A percentile compares a stretch with the other conserved stretches of the same genome.
These are phyloP conservation scores for Parnassius glacialis DNA, from an alignment of 2,888 invertebrate genomes.

Conservation along the genomic window DNA sequence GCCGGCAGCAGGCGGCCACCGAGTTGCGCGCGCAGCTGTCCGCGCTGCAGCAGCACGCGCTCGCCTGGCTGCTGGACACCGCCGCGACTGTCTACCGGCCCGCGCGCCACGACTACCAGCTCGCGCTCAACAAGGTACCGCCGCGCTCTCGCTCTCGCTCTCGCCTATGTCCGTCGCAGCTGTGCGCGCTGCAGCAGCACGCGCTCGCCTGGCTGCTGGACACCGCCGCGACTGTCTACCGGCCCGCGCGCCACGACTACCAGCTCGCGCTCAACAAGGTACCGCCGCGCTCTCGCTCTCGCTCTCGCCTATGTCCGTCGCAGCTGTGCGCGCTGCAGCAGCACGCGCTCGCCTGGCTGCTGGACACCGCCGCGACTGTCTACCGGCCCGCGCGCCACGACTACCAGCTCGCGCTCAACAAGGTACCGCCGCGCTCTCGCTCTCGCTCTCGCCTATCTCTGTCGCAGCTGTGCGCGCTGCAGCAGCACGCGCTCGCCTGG, in stretches of 20 bases:
- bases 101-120: constrained; percentile 86
- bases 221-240: constrained; percentile 87
- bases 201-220: constrained; percentile 94
- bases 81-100: constrained; percentile 88
- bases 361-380: constrained; percentile 87
- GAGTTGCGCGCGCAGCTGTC: constrained; percentile 62
- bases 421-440: constrained; percentile 63
- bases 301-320: constrained; percentile 22
- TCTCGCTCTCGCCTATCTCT: too few relatives aligned
- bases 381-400: constrained; percentile 87
- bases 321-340: constrained; percentile 85
- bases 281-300: constrained; percentile 4
- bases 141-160: neutral
- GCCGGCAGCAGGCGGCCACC: constrained; percentile 64
- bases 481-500: constrained; percentile 94
- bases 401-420: constrained; percentile 88
- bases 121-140: constrained; percentile 87
- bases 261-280: constrained; percentile 89
- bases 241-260: constrained; percentile 86
- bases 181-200: constrained; percentile 88
- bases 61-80: constrained; percentile 93
- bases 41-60: constrained; percentile 90
- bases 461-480: constrained; percentile 81
- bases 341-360: constrained; percentile 93
- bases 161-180: constrained; percentile 36